Base-by-base conservation (phyloP, 2,113 vertebrate species). In the Sylvia atricapilla region DNA sequence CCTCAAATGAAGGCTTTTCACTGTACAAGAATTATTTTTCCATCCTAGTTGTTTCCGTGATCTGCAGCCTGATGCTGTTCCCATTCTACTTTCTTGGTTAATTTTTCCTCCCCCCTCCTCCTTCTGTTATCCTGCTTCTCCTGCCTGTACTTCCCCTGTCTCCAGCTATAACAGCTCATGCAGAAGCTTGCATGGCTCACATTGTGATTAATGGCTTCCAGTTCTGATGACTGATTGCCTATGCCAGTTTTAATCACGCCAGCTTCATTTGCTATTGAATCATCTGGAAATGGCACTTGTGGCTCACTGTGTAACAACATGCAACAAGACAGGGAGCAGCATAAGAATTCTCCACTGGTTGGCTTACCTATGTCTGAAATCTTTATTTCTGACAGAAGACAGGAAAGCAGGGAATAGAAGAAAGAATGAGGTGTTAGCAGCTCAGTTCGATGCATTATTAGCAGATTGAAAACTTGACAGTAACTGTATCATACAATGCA, bases 311-410 rank as follows among this genome's bases (percentile, higher is more conserved):
- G 92, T 95, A 89, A 94, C 84, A 94, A 92, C 96, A 97, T 97
- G 98, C 97, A 97, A 97, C 91, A 91, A 97, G 97, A 97, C 96
- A 97, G 94, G 96, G 92, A 97, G 94, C 94, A 84, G 94, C 90
- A 75, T 93, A 97, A 86, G 96, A 93, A 96, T 97, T 97, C 96
- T 97, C 96, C 92, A 91, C 96, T 93, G 95, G 96, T 96, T 97
- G 93, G 97, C 99, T 99, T 99, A 99, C 99, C 99, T 99, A 98
- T 99, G 99, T 98, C 99, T 99, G 99, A 99, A 99, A 99, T 99
- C 99, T 99, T 99, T 99, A 99, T 99, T 99, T 99, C 99, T 99
- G 98, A 98, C 98, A 98, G 97, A 97, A 98, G 98, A 97, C 97
- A 97, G 97, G 98, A 98, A 98, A 97, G 98, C 98, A 98, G 98